Conservation (phyloP, 2,113 vertebrate species). For the Urocitellus parryii region DNA sequence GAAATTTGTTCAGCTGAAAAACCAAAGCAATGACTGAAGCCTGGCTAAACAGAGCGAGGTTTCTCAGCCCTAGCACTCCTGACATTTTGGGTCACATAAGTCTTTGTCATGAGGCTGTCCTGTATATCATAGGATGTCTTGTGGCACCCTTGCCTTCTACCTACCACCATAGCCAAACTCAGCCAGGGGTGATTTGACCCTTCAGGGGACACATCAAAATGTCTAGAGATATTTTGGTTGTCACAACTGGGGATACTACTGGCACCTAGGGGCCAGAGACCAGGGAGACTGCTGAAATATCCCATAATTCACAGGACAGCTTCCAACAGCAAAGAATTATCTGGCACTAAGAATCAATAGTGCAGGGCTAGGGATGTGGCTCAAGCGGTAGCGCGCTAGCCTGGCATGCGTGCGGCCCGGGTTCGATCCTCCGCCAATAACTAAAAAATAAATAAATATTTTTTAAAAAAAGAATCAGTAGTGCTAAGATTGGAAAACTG, state of each 20-base stretch:
- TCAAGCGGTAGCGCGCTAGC: too few species aligned
- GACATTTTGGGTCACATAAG: neutral
- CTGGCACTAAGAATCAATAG: neutral
- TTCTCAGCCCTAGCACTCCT: neutral
- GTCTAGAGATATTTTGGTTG: neutral
- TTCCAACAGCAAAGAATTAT: neutral
- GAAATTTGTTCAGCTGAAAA: neutral
- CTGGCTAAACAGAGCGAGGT: neutral
- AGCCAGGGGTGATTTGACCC: rapidly evolving
- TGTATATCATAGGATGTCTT: neutral
- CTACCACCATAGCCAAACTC: neutral
- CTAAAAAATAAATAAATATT: too few species aligned
- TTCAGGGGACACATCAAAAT: neutral
- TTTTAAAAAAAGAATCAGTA: too few species aligned
- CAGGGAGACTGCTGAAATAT: neutral
- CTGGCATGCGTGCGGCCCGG: too few species aligned
- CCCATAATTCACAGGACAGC: neutral
- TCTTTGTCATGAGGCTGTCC: neutral
- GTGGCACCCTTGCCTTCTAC: neutral
- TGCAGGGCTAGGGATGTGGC: too few species aligned
- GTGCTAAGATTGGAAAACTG: neutral
- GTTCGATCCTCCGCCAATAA: too few species aligned
- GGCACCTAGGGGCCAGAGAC: neutral
- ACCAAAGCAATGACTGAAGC: too few species aligned
- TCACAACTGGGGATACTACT: neutral